Evolutionary conservation across 2,797 vertebrate genomes (phyloP).

Genomic region (Morelia viridis): DNA sequence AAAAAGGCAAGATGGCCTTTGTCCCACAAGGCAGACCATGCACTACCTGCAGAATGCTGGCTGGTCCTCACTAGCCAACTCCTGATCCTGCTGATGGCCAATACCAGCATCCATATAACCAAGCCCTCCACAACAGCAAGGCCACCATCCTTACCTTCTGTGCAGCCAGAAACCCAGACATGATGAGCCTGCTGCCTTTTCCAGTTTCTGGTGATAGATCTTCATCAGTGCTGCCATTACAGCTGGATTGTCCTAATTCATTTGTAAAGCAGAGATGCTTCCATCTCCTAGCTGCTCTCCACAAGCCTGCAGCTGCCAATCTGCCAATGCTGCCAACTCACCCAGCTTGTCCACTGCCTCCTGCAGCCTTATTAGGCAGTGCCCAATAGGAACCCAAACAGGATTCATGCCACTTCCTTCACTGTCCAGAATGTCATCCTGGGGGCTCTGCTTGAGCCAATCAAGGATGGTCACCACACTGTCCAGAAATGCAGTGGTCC

Average conservation of each 20-base stretch:
- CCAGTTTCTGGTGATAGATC: not conserved
- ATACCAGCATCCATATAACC: not conserved
- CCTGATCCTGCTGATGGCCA: not conserved
- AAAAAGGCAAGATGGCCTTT: not conserved
- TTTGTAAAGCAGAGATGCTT: not conserved
- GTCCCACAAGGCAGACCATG: not conserved
- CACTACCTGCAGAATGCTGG: not conserved
- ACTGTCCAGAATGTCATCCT: too few species aligned
- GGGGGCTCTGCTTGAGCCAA: too few species aligned
- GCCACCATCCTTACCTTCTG: not conserved
- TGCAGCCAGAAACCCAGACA: not conserved
- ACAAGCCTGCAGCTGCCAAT: not conserved
- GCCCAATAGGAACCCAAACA: not conserved
- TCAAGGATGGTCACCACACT: too few species aligned
- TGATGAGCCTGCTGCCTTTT: not conserved
- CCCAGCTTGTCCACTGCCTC: not conserved
- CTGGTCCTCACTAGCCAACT: not conserved
- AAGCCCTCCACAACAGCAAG: not conserved
- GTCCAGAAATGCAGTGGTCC: too few species aligned
- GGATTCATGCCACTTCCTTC: not conserved
- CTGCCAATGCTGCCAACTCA: not conserved
- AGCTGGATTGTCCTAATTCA: not conserved
- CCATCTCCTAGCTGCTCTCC: not conserved
- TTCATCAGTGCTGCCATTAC: not conserved
- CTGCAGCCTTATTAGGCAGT: too few species aligned